Percentiles rank a stretch among this genome's conserved stretches.
Conservation (phyloP, 1,140 invertebrate genomes). For the Leptonema lineaticorne region DNA sequence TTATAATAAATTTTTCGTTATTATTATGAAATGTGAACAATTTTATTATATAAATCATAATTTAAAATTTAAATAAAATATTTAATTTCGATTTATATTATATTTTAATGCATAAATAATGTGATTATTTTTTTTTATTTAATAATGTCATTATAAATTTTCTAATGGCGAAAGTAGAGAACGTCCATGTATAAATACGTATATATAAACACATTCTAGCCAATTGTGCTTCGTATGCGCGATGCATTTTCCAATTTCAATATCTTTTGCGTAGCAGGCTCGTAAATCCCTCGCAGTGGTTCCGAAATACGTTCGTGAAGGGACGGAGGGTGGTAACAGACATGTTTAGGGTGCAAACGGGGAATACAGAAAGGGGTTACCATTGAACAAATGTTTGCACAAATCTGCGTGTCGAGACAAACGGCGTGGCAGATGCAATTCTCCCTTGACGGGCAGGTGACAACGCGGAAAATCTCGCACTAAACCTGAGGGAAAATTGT, state of each 20-base stretch:
- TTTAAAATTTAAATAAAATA: too few relatives aligned
- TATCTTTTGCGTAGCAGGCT: not conserved
- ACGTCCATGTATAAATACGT: not conserved
- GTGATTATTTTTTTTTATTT: too few relatives aligned
- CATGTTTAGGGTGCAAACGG: constrained; percentile 26
- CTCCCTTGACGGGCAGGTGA: constrained; percentile 38
- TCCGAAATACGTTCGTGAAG: too few relatives aligned
- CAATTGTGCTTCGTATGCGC: not conserved
- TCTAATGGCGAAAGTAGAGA: too few relatives aligned
- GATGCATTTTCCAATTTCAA: constrained; percentile 7
- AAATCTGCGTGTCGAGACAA: constrained; percentile 33
- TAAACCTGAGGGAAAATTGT: constrained; percentile 15
- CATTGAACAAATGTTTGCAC: constrained; percentile 34
- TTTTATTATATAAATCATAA: too few relatives aligned
- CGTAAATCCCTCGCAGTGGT: not conserved
- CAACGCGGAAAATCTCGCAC: constrained; percentile 35
- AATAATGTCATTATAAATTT: too few relatives aligned
- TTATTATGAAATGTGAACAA: too few relatives aligned
- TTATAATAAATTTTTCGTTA: too few relatives aligned
- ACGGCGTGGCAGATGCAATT: constrained; percentile 31
- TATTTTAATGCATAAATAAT: too few relatives aligned
- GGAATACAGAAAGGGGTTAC: too few relatives aligned
- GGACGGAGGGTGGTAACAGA: constrained; percentile 1
- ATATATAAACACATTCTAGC: not conserved
- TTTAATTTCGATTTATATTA: too few relatives aligned